Percentiles rank a stretch among this genome's conserved stretches.
Evolutionary conservation across 2,113 vertebrate species (phyloP).

Genomic region (Leptocoma aspasia): DNA sequence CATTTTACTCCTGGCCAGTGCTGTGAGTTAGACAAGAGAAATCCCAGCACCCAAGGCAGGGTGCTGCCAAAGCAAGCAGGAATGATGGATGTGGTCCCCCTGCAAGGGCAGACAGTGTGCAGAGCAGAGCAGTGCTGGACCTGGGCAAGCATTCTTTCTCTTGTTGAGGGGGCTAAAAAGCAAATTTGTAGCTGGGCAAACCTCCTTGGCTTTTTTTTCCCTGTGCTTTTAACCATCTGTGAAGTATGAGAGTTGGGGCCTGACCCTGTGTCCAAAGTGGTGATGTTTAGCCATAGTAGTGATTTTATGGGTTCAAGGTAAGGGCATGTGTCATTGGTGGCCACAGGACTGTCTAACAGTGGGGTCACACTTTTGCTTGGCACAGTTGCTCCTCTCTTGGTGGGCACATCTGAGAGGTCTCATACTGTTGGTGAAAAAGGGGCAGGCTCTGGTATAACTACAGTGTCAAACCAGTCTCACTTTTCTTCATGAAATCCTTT

Average conservation of each 20-base stretch:
- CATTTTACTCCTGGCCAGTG: rapidly evolving
- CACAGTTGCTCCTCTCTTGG: not conserved
- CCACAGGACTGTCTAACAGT: not conserved
- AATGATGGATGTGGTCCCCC: not conserved
- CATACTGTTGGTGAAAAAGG: not conserved
- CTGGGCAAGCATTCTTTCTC: not conserved
- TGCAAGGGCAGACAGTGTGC: not conserved
- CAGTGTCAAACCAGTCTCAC: not conserved
- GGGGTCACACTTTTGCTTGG: not conserved
- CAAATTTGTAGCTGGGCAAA: not conserved
- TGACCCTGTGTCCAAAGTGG: not conserved
- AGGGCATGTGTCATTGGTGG: not conserved
- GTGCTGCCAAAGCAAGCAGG: not conserved
- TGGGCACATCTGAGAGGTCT: not conserved
- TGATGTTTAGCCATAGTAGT: not conserved
- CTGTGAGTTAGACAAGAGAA: not conserved
- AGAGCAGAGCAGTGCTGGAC: not conserved
- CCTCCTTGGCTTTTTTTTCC: not conserved
- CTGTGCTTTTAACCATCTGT: not conserved
- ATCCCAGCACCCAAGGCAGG: not conserved
- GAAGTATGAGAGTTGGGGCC: not conserved
- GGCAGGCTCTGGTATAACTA: not conserved
- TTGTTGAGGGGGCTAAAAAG: not conserved
- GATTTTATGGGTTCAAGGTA: not conserved
- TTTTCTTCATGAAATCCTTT: not conserved